Evolutionary conservation across 2,888 invertebrate species (phyloP).

Genomic region (Villa cingulata): DNA sequence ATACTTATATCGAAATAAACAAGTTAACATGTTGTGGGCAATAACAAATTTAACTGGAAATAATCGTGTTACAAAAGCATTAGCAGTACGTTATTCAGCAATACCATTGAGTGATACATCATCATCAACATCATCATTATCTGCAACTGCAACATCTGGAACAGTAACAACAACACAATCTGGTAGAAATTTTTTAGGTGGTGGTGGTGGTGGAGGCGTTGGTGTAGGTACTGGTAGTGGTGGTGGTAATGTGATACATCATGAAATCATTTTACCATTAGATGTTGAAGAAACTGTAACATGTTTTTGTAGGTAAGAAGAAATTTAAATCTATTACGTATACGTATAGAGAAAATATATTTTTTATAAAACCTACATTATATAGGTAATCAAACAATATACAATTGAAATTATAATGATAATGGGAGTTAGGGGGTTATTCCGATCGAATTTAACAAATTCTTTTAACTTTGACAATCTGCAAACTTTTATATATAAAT

Average conservation of each 20-base stretch:
- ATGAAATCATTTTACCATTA: conserved; percentile 41
- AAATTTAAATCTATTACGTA: too few species aligned
- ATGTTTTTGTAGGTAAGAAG: conserved; percentile 63
- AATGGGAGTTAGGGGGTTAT: too few species aligned
- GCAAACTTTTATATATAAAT: too few species aligned
- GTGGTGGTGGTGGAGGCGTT: conserved; percentile 10
- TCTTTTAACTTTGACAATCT: too few species aligned
- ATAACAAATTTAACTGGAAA: conserved; percentile 34
- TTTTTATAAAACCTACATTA: too few species aligned
- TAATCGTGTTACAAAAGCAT: conserved; percentile 34
- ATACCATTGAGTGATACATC: conserved; percentile 25
- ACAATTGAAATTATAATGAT: too few species aligned
- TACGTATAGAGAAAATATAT: too few species aligned
- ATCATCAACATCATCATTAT: conserved; percentile 5
- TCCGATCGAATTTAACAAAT: too few species aligned
- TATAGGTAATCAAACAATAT: too few species aligned
- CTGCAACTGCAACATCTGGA: conserved; percentile 5
- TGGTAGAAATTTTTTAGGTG: conserved; percentile 1
- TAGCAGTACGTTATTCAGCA: conserved; percentile 33
- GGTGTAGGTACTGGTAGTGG: too few species aligned
- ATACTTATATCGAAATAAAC: too few species aligned
- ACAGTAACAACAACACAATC: conserved; percentile 4
- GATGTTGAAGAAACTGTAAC: conserved; percentile 60
- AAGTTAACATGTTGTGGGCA: conserved; percentile 31
- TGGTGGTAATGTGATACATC: conserved; percentile 6